Evolutionary conservation across 2,888 invertebrate genomes (phyloP), one percentile per base, ranked within the genome.

Genomic region (Bibio marci): DNA sequence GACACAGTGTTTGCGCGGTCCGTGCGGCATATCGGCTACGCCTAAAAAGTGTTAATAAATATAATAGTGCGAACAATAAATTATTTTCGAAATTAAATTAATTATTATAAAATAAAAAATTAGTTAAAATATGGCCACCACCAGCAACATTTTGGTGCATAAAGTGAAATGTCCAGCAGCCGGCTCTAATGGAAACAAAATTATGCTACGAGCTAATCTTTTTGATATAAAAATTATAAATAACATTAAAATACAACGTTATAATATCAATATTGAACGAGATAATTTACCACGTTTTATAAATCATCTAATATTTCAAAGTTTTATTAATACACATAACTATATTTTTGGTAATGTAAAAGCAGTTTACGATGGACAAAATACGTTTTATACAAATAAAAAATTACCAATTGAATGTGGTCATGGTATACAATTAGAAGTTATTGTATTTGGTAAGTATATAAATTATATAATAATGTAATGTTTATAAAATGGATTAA

Each of bases 191-290:
- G 98, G 98, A 41, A 74, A 94, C 43, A 85, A 91, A 38, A 98
- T 99, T 51, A 79, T 87, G 55, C 74, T 99, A 49, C 76, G 95
- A 50, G 98, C 98, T 47, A 99, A 99, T 66, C 98, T 99, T 66
- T 99, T 99, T 66, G 94, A 95, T 72, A 95, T 98, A 58, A 80
- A 91, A 37, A 97, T 99, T 85, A 98, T 98, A 17, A 76, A 95
- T 54, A 92, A 97, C 39, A 88, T 77, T 42, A 94, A 80, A 65
- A 92, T 99, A 40, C 97, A 98, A 66, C 98, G 98, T 63, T 99
- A 99, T 64, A 94, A 97, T 65, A 88, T 99, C 49, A 90, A 87
- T 62, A 97, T 99, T 58, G 88, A 91, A 55, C 98, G 98, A 30
- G 98, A 99, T 63, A 99, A 99, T 66, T 99, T 98, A 65, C 98